Evolutionary conservation across 2,888 invertebrate genomes (phyloP).

Genomic region (Lacanobia wlatinum): DNA sequence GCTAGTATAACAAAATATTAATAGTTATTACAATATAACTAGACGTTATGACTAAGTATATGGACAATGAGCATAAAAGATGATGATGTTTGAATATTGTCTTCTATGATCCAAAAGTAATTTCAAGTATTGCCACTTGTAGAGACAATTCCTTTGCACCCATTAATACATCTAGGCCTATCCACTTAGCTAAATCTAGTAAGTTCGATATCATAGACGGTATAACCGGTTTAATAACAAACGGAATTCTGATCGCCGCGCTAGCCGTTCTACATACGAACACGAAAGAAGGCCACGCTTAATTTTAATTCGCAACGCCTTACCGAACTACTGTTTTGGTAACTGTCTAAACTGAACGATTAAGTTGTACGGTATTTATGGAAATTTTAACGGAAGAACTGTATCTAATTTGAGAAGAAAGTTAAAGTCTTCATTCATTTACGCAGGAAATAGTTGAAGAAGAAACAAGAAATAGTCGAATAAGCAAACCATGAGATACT

Average conservation of each 20-base stretch:
- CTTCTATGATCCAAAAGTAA: no score
- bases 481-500: not conserved
- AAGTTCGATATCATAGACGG: constrained; percentile 16
- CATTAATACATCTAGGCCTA: not conserved
- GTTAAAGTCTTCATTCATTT: not conserved
- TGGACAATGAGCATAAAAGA: no score
- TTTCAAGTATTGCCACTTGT: no score
- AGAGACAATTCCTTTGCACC: not conserved
- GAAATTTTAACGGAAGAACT: not conserved
- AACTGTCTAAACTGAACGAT: constrained; percentile 27
- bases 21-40: no score
- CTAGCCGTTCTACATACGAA: constrained; percentile 56
- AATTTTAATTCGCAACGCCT: constrained; percentile 49
- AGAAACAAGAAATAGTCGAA: not conserved
- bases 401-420: not conserved
- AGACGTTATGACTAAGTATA: no score
- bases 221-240: constrained; percentile 60
- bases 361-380: not conserved
- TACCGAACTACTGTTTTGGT: constrained; percentile 41
- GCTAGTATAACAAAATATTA: no score
- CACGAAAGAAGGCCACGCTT: constrained; percentile 60
- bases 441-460: not conserved
- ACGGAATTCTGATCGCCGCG: constrained; percentile 50
- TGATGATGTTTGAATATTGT: no score
- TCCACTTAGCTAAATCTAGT: constrained; percentile 6